Base-by-base conservation (phyloP, 2,113 vertebrate genomes). In the Phylloscopus trochilus region DNA sequence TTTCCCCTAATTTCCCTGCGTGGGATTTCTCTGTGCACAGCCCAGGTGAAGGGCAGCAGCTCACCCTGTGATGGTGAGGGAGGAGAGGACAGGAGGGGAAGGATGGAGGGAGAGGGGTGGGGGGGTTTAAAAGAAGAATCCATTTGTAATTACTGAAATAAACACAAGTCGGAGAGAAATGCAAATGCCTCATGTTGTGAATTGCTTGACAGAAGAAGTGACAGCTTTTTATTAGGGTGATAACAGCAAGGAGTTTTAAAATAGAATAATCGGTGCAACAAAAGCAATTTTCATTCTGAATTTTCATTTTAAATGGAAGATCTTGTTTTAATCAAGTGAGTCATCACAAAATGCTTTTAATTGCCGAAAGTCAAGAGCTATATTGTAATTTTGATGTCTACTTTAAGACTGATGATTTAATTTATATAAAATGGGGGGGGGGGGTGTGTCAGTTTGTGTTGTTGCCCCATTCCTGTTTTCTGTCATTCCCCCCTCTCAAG, bases 271-370 rank as follows among this genome's bases (percentile, higher is more conserved):
- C 22, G 95, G 64, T 23, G 96, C 95, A 97, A 98, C 98, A 98
- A 98, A 98, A 97, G 98, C 98, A 95, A 96, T 97, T 97, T 97
- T 97, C 95, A 84, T 98, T 87, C 94, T 51, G 96, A 83, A 97
- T 98, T 97, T 97, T 97, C 97, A 97, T 98, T 97, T 96, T 76
- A 95, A 98, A 97, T 92, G 96, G 97, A 44, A 97, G 98, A 97
- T 97, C 95, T 97, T 22, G 26, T 94, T 97, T 98, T 98, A 98
- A 98, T 98, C 98, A 98, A 97, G 97, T 90, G 13, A 91, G 96
- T 96, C 97, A 83, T 97, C 96, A 93, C 96, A 96, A 97, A 97
- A 96, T 75, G 95, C 95, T 97, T 97, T 96, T 98, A 98, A 98
- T 98, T 97, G 97, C 93, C 41, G 28, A 39, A 90, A 98, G 97